Evolutionary conservation across 2,888 invertebrate species (phyloP), one percentile per base, ranked within the genome.

Genomic region (Apotomis betuletana): DNA sequence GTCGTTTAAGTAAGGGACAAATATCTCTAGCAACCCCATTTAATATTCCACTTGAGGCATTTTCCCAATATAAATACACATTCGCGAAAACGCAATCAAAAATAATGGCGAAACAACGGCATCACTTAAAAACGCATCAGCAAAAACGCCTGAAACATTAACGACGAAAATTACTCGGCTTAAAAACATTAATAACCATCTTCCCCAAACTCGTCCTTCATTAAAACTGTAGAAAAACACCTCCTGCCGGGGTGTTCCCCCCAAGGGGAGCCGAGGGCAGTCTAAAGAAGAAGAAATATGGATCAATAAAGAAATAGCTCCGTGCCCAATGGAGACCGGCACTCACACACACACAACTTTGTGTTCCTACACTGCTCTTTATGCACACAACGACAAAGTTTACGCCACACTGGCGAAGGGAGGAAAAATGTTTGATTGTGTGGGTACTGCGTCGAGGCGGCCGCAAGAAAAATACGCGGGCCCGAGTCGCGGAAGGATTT

Each of bases 231-330:
- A 92, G 91, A 92, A 92, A 92, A 92, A 92, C 92, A 91, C 90
- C 83, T 79, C 85, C 57, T 55, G 13, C 62, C 71, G 74, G 78
- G 83, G 83, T 82, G 82, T 77, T 77, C 77, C 75, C 77, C 75
- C 70, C 73, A 36, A 59, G 71, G 76, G 82, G 80, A 84, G 81
- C 86, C 78, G 78, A 80, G 89, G 89, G 79, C 89, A 90, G 91
- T 90, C 90, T 91, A 84, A 92, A 92, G 92, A 92, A 92, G 90
- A 93, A 93, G 93, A 93, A 93, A 93, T 93, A 93, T 93, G 93
- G 93, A 93, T 93, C 93, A 91, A 93, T 93, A 93, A 93, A 93
- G 93, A 93, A 93, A 93, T 93, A 87, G 92, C 92, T 85, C 85
- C 73, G 89, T 92, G 93, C 90, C 93, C 93, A 93, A 93, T 93